These are phyloP conservation scores for Epirrita christyi DNA, from an alignment of 2,888 invertebrate genomes.

Conservation along the genomic window DNA sequence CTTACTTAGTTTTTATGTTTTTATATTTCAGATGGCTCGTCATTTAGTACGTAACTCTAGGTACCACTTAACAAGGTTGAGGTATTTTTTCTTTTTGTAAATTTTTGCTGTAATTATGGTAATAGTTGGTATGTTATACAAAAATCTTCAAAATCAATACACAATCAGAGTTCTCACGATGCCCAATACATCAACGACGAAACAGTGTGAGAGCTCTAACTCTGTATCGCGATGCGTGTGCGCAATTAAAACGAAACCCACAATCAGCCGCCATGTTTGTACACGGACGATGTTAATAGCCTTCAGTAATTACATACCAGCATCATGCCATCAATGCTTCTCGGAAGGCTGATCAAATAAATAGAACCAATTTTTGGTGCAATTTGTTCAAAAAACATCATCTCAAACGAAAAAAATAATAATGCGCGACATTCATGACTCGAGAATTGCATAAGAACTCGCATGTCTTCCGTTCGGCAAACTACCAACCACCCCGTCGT, in stretches of 20 bases:
- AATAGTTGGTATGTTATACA: constrained; percentile 7
- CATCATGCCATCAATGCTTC: constrained; percentile 79
- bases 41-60: neutral
- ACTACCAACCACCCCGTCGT: constrained; percentile 72
- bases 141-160: constrained; percentile 64
- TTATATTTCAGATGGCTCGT: neutral
- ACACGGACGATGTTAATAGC: constrained; percentile 84
- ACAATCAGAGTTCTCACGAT: constrained; percentile 77
- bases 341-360: constrained; percentile 83
- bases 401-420: constrained; percentile 44
- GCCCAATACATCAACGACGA: constrained; percentile 60
- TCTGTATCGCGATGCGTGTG: constrained; percentile 79
- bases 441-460: constrained; percentile 75
- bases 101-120: neutral
- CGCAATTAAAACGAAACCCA: constrained; percentile 84
- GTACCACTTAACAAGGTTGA: too few relatives aligned
- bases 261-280: constrained; percentile 85
- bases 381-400: constrained; percentile 28
- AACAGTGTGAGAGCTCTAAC: constrained; percentile 74
- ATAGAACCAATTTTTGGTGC: constrained; percentile 76
- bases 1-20: neutral
- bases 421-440: constrained; percentile 57
- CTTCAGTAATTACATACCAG: constrained; percentile 81
- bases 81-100: too few relatives aligned
- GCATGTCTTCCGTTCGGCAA: constrained; percentile 66